These are phyloP conservation scores for Aethes cnicana DNA, from an alignment of 2,888 invertebrate species.

Conservation along the genomic window DNA sequence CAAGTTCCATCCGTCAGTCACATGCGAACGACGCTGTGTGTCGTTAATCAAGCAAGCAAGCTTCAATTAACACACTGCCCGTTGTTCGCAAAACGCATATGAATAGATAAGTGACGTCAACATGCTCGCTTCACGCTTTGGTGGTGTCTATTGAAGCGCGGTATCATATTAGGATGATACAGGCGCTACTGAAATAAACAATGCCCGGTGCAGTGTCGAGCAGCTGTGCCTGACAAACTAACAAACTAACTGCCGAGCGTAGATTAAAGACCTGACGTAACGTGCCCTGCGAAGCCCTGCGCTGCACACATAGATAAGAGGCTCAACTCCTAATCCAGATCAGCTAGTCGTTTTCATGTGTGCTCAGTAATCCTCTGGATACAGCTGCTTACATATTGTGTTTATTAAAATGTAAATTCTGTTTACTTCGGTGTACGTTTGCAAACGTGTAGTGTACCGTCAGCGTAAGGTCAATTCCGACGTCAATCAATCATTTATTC, in stretches of 20 bases:
- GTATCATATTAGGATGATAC: conserved; percentile 10
- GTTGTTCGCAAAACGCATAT: conserved; percentile 28
- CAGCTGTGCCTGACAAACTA: background rate
- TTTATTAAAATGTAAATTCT: too few relatives aligned
- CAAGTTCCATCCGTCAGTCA: conserved; percentile 5
- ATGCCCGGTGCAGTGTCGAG: conserved; percentile 8
- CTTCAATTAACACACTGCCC: conserved; percentile 34
- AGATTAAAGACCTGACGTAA: background rate
- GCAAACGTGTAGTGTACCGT: too few relatives aligned
- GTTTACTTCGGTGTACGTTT: too few relatives aligned
- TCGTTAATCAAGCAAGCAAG: conserved; percentile 35
- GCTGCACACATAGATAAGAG: conserved; percentile 4
- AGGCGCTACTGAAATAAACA: conserved; percentile 3
- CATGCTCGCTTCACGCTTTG: conserved; percentile 14
- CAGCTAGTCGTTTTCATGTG: conserved; percentile 6
- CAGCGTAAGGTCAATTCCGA: too few relatives aligned
- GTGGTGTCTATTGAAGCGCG: conserved; percentile 3
- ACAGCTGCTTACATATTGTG: background rate
- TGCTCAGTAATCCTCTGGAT: too few relatives aligned
- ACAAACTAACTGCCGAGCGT: background rate
- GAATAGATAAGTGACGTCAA: conserved; percentile 31
- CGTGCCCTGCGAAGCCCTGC: conserved; percentile 15
- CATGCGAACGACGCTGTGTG: conserved; percentile 2
- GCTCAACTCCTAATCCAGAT: conserved; percentile 15
- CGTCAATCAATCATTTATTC: too few relatives aligned